phyloP scores from a whole-genome alignment of 2,113 vertebrate species.

The Miniopterus natalensis region DNA sequence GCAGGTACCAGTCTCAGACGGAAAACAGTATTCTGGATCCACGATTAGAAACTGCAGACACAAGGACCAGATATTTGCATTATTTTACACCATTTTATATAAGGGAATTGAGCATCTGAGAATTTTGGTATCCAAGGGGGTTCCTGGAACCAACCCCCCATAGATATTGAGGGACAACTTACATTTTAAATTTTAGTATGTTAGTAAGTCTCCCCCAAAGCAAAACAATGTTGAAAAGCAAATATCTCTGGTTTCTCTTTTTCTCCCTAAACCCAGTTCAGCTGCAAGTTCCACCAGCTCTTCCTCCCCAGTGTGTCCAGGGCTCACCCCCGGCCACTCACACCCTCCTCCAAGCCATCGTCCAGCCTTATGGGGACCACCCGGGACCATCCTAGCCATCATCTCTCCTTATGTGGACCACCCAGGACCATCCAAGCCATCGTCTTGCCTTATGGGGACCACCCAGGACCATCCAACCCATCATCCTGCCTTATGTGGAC shows the following conservation, averaged over 20 bases:
- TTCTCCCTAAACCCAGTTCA: not conserved
- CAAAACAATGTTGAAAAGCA: not conserved
- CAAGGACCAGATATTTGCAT: not conserved
- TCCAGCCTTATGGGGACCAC: too few species aligned
- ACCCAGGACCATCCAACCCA: too few species aligned
- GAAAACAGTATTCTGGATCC: not conserved
- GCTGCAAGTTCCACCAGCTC: not conserved
- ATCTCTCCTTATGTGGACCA: too few species aligned
- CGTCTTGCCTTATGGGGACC: too few species aligned
- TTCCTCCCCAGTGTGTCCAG: not conserved
- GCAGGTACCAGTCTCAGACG: not conserved
- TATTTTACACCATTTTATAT: not conserved
- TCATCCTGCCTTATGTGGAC: too few species aligned
- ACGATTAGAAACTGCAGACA: too few species aligned
- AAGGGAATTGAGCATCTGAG: not conserved
- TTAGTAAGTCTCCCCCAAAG: not conserved
- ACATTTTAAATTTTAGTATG: not conserved
- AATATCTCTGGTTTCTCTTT: not conserved
- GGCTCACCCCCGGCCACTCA: accelerated
- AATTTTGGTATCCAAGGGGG: not conserved
- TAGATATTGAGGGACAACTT: not conserved
- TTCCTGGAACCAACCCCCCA: not conserved
- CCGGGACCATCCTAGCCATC: too few species aligned
- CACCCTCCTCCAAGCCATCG: too few species aligned
- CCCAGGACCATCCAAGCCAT: too few species aligned